Evolutionary conservation across 2,888 invertebrate genomes (phyloP), one percentile per base, ranked within the genome.

Genomic region (Resseliella maxima): DNA sequence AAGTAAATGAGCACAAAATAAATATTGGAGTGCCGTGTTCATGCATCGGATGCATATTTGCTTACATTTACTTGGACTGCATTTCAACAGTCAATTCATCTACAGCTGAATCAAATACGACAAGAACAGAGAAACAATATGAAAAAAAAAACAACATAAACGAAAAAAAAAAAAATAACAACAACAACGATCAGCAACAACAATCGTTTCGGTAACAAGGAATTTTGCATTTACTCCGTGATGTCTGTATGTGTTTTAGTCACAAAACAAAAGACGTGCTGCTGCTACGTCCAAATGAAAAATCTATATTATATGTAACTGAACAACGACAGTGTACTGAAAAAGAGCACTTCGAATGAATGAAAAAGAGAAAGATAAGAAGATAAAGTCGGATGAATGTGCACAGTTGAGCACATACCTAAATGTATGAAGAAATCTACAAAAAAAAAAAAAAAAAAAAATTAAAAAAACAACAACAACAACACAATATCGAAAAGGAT

Each of bases 201-300:
- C 31, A 72, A 72, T 72, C 31, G 72, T 15, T 72, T 72, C 15
- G 72, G 72, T 31, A 72, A 72, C 72, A 72, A 72, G 72, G 72
- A 72, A 72, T 72, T 72, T 72, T 72, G 72, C 72, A 72, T 72
- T 72, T 72, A 72, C 72, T 72, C 72, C 72, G 72, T 72, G 31
- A 35, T 72, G 27, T 72, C 72, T 83, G 38, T 83, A 38, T 38
- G 83, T 83, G 38, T 38, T 83, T n/a, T 83, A 83, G 83, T 83
- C 38, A 83, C 83, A 83, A 81, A 50, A 83, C 83, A 36, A 83
- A 83, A 83, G 83, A 83, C 83, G 38, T 83, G 83, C 38, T 83
- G 83, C 83, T 83, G 83, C 38, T 83, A 18, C 83, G 38, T 83
- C 38, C n/a, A 6, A 38, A 38, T 1, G 21, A 36, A 50, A 50